phyloP scores from a whole-genome alignment of 1,140 invertebrate genomes.

The Lepeophtheirus salmonis region DNA sequence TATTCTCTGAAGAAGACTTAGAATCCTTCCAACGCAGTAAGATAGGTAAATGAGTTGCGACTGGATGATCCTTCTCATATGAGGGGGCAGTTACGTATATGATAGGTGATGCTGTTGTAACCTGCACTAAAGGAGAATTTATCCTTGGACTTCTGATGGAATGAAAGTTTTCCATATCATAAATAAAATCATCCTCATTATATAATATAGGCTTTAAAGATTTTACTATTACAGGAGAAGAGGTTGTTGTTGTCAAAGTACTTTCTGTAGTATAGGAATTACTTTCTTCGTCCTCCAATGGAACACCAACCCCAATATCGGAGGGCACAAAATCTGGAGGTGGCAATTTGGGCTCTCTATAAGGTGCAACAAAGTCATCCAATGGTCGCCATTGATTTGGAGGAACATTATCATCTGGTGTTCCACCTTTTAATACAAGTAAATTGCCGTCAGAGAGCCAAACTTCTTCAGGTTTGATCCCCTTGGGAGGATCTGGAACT shows the following conservation, averaged over 20 bases:
- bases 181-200: constrained; percentile 2
- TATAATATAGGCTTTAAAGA: neutral
- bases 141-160: too few relatives aligned
- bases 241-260: too few relatives aligned
- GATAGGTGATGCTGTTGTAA: neutral
- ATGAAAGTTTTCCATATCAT: constrained; percentile 15
- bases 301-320: neutral
- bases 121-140: too few relatives aligned
- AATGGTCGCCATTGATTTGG: constrained; percentile 9
- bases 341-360: constrained; percentile 12
- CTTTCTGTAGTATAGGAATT: neutral
- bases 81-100: neutral
- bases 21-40: neutral
- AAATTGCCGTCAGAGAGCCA: constrained; percentile 12
- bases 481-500: neutral
- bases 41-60: neutral
- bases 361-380: constrained; percentile 15
- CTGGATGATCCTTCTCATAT: neutral
- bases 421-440: constrained; percentile 15
- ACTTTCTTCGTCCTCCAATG: neutral
- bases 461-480: constrained; percentile 8
- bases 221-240: neutral
- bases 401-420: neutral
- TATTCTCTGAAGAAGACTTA: too few relatives aligned
- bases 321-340: constrained; percentile 17